Evolutionary conservation across 2,888 invertebrate genomes (phyloP), one percentile per base, ranked within the genome.

Genomic region (Eupithecia dodoneata): DNA sequence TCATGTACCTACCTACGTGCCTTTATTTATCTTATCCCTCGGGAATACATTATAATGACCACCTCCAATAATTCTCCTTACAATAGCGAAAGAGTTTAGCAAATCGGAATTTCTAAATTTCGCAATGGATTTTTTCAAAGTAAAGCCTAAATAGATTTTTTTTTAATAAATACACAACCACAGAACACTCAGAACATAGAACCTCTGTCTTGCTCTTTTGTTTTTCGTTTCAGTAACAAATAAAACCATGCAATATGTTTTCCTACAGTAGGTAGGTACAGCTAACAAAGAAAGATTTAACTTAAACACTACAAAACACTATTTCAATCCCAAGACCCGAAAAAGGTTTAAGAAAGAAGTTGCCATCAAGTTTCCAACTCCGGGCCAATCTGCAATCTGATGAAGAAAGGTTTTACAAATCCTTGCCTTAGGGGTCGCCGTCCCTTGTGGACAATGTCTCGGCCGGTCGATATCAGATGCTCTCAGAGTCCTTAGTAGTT

Each of bases 341-440:
- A 66, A 66, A 66, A 66, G 42, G 41, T 42, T 42, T 42, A 42
- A 15, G 7, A 66, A 66, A 63, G 63, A 63, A 63, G 63, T 59
- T 44, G 42, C 59, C 59, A 59, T 59, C 18, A 59, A 59, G 59
- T 63, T 63, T 18, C 30, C 30, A 30, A 63, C 63, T 63, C 63
- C 63, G 66, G 66, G 66, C 15, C 66, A 66, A 66, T 66, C 66
- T 66, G 10, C 66, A 42, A 66, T 66, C 66, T 66, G 7, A 12
- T 30, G 66, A 15, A 42, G 66, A 66, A 63, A 63, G 63, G 30
- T 63, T 63, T 63, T 66, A 66, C 66, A 66, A 66, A 66, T 66
- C 66, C 66, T 4, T 5, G 66, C 66, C 66, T 42, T 0, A 42
- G 66, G 66, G 66, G 66, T 66, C 66, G 42, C 6, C 66, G 66